Percentiles rank a stretch among this genome's conserved stretches.
phyloP scores from a whole-genome alignment of 2,888 invertebrate genomes.

The Sthenelais limicola region DNA sequence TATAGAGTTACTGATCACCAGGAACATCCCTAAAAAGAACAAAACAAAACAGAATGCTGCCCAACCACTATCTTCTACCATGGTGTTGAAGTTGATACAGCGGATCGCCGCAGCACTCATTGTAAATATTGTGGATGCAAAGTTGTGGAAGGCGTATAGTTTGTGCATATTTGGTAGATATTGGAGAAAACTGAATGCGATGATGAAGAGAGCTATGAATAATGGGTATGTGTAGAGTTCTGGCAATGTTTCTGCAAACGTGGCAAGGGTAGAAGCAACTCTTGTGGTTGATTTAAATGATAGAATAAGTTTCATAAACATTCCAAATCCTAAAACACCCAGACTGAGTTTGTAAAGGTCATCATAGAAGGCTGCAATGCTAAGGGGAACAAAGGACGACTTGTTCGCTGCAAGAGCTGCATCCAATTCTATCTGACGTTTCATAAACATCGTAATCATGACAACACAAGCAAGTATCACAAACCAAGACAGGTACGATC shows the following conservation, averaged over 20 bases:
- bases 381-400: not conserved
- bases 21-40: too few species aligned
- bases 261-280: not conserved
- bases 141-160: not conserved
- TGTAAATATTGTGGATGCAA: constrained; percentile 1
- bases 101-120: not conserved
- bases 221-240: not conserved
- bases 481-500: constrained; percentile 40
- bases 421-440: not conserved
- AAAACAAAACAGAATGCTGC: too few species aligned
- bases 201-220: not conserved
- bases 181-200: not conserved
- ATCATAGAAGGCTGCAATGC: constrained; percentile 28
- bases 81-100: constrained; percentile 7
- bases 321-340: not conserved
- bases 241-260: not conserved
- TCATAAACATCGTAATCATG: constrained; percentile 32
- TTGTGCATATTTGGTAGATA: not conserved
- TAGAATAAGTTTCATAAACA: constrained; percentile 15
- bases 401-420: not conserved
- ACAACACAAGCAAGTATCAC: constrained; percentile 41
- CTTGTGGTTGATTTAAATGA: constrained; percentile 13
- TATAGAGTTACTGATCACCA: too few species aligned
- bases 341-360: constrained; percentile 15
- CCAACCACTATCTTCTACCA: too few species aligned